These are phyloP conservation scores for Selenia dentaria DNA, from an alignment of 2,888 invertebrate genomes.

Conservation along the genomic window DNA sequence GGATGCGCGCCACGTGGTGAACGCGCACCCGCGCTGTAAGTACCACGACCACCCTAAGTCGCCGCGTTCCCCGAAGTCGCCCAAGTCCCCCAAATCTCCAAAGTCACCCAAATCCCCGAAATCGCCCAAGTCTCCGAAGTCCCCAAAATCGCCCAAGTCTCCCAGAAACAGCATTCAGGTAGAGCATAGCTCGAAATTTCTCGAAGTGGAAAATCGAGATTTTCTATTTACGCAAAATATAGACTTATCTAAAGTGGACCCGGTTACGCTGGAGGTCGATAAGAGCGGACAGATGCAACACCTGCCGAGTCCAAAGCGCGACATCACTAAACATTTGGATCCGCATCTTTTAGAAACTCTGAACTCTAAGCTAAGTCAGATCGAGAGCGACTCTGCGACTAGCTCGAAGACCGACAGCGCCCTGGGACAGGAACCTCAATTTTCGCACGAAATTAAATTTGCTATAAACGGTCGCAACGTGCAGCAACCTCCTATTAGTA, in stretches of 20 bases:
- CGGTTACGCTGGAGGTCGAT: constrained; percentile 88
- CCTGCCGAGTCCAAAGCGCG: constrained; percentile 88
- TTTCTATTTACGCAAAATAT: constrained; percentile 91
- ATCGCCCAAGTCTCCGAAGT: constrained; percentile 85
- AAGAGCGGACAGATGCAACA: constrained; percentile 87
- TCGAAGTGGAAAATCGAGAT: constrained; percentile 82
- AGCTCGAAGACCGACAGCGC: constrained; percentile 90
- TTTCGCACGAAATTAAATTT: constrained; percentile 81
- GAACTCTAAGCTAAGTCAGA: constrained; percentile 89
- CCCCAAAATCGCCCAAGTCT: constrained; percentile 83
- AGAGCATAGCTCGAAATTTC: constrained; percentile 69
- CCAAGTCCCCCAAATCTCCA: constrained; percentile 85
- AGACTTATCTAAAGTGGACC: constrained; percentile 89
- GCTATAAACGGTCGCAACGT: constrained; percentile 75
- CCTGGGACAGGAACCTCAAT: constrained; percentile 78
- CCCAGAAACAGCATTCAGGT: constrained; percentile 69
- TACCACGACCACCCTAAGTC: constrained; percentile 81
- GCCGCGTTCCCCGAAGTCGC: constrained; percentile 75
- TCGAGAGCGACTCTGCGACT: constrained; percentile 90
- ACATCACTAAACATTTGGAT: constrained; percentile 88
- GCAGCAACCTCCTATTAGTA: constrained; percentile 68
- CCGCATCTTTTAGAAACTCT: constrained; percentile 87
- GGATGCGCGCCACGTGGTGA: constrained; percentile 74
- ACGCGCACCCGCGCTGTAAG: constrained; percentile 75
- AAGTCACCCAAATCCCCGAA: constrained; percentile 87